These are phyloP conservation scores for Philopotamus ludificatus DNA, from an alignment of 1,140 invertebrate species.

Conservation along the genomic window DNA sequence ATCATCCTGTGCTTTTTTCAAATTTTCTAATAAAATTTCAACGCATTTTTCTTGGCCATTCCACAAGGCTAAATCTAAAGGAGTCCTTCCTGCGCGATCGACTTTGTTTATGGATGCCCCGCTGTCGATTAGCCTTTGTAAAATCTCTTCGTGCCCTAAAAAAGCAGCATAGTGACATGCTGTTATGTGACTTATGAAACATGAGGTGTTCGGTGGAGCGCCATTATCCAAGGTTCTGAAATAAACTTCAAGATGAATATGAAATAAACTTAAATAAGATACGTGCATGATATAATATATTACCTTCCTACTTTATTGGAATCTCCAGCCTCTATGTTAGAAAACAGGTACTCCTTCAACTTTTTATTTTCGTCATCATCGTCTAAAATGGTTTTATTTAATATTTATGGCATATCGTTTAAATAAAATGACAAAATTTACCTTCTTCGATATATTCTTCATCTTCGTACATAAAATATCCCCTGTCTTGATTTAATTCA, in stretches of 20 bases:
- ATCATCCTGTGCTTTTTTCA: constrained; percentile 41
- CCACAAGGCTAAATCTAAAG: constrained; percentile 53
- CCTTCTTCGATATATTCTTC: constrained; percentile 14
- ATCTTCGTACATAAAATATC: background rate
- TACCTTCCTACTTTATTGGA: constrained; percentile 12
- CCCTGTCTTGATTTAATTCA: no score
- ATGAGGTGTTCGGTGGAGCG: constrained; percentile 54
- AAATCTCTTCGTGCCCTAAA: constrained; percentile 45
- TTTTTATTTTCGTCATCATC: constrained; percentile 15
- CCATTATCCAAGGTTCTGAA: constrained; percentile 50
- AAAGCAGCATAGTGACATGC: constrained; percentile 51
- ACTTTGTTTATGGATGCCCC: constrained; percentile 48
- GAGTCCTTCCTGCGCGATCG: constrained; percentile 50
- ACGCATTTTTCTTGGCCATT: constrained; percentile 50
- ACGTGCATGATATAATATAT: background rate
- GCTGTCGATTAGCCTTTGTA: constrained; percentile 47
- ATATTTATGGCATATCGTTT: background rate
- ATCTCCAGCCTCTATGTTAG: background rate
- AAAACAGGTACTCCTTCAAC: constrained; percentile 1
- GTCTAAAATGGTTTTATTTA: constrained; percentile 1
- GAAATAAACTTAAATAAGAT: background rate
- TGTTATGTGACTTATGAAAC: constrained; percentile 49
- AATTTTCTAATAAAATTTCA: constrained; percentile 49
- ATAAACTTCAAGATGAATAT: constrained; percentile 3
- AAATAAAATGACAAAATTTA: background rate